Base-by-base conservation (phyloP, 1,140 invertebrate genomes). In the Scaptomyza montana region DNA sequence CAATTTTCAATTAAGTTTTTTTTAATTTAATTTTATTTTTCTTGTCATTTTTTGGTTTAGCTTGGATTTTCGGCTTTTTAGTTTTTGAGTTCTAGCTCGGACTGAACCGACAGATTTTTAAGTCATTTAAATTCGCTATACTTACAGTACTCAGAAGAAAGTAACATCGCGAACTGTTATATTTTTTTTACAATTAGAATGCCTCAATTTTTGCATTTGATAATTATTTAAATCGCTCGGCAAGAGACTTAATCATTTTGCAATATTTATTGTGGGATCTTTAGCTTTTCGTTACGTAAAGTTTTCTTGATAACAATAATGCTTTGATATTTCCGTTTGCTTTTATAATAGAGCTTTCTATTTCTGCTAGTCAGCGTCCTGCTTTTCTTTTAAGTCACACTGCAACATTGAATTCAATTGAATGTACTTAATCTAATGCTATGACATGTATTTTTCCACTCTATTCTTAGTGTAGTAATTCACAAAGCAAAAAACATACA, bases 401-500 rank as follows among this genome's bases (percentile, higher is more conserved):
- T 64, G 59, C 71, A 71, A 70, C 59, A 59, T 43, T 53, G 43
- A 54, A 74, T 65, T 70, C 46, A 64, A 56, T 71, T 65, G 50
- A 43, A 65, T 62, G 30, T 71, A 60, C 74, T 63, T 68, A 81
- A 45, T 64, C 64, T 77, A 87, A 76, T 56, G 54, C 75, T 78
- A 86, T 87, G 82, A 87, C 82, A 82, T 86, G 75, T 86, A 78
- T 76, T 73, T 74, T 64, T 78, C 55, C 33, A 61, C 66, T 46
- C 47, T 54, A 46, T 36, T 49, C 41, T 54, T 68, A 60, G 19
- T 66, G 59, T 59, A 57, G 59, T 57, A 62, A 62, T 69, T 62
- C 65, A 43, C 33, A 50, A 63, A 74, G 45, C 45, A 63, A 57
- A 56, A 69, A 63, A 57, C 67, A 51, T 54, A 63, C 30, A 47